These are phyloP conservation scores for Zoanthus sociatus DNA, from an alignment of 92 coral and sea anemone species.

Conservation along the genomic window DNA sequence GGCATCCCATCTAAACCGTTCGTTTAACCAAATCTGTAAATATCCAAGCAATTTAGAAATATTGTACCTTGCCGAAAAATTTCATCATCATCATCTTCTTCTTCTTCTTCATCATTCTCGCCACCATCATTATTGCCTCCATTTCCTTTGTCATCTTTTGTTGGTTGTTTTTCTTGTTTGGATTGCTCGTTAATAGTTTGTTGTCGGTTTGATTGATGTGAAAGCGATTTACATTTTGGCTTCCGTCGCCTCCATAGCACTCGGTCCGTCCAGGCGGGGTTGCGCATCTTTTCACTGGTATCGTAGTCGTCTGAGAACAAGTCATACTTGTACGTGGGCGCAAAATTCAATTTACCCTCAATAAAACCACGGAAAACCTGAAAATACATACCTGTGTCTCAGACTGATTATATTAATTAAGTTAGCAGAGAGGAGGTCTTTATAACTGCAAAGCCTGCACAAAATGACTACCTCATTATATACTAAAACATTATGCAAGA, in stretches of 20 bases:
- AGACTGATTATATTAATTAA: background rate
- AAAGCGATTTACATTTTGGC: slow-evolving; percentile 87
- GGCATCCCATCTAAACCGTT: too few relatives aligned
- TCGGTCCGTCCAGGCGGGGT: slow-evolving; percentile 99
- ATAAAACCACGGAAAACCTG: slow-evolving; percentile 93
- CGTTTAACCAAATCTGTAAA: too few relatives aligned
- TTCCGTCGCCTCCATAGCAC: slow-evolving; percentile 96
- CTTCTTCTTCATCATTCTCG: slow-evolving; percentile 53
- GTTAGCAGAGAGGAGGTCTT: too few relatives aligned
- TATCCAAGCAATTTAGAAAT: background rate
- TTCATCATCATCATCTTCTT: slow-evolving; percentile 59
- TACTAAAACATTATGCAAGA: too few relatives aligned
- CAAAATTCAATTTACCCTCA: slow-evolving; percentile 88
- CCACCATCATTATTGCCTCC: slow-evolving; percentile 55
- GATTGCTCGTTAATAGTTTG: slow-evolving; percentile 25
- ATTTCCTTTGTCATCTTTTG: slow-evolving; percentile 4
- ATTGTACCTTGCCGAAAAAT: slow-evolving; percentile 13
- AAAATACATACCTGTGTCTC: background rate
- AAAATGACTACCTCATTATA: too few relatives aligned
- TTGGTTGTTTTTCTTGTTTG: slow-evolving; percentile 18
- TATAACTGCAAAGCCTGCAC: too few relatives aligned
- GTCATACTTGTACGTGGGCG: slow-evolving; percentile 98
- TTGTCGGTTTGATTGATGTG: slow-evolving; percentile 38
- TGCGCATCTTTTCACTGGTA: slow-evolving; percentile 97
- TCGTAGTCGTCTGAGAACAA: slow-evolving; percentile 97